Evolutionary conservation across 2,113 vertebrate genomes (phyloP), one percentile per base, ranked within the genome.

Genomic region (Corythaixoides concolor): DNA sequence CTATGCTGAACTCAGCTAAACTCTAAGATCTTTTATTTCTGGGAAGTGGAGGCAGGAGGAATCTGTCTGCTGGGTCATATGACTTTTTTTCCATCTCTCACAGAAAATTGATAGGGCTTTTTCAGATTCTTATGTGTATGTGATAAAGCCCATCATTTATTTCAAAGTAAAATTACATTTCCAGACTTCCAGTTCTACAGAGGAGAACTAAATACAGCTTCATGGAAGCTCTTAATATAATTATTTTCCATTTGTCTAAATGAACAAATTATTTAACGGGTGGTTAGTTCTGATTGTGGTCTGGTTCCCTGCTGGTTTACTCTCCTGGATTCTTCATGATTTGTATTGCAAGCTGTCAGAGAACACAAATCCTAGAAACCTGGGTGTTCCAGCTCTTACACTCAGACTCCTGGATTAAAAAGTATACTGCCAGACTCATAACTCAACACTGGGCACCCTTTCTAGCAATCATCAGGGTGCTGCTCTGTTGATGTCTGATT

Each of bases 211-310:
- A 95, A 90, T 66, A 28, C 49, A 83, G 68, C 64, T 83, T 41
- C 23, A 11, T 10, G 6, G 87, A 83, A 83, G 55, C 67, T 91
- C 17, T 85, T 62, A 67, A 81, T 77, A 52, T n/a, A 64, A 68
- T 93, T 84, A 80, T 63, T 92, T 95, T 91, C 56, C 73, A 81
- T 72, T 94, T 70, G 30, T 85, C 56, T 75, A 75, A 90, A 91
- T 91, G 69, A 85, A 95, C 55, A 62, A 81, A 27, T 43, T 26
- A 50, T 81, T 70, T 86, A 87, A 41, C 0, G 15, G 60, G 9
- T 75, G 60, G 66, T 78, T 91, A 87, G 64, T 74, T 95, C 68
- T 93, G 89, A 63, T 15, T 80, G 72, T 89, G 77, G 37, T 73
- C 22, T 85, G 2, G n/a, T 77, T 81, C 84, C 88, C 75, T 92